Evolutionary conservation across 2,888 invertebrate species (phyloP).

Genomic region (Chrysolina haemoptera): DNA sequence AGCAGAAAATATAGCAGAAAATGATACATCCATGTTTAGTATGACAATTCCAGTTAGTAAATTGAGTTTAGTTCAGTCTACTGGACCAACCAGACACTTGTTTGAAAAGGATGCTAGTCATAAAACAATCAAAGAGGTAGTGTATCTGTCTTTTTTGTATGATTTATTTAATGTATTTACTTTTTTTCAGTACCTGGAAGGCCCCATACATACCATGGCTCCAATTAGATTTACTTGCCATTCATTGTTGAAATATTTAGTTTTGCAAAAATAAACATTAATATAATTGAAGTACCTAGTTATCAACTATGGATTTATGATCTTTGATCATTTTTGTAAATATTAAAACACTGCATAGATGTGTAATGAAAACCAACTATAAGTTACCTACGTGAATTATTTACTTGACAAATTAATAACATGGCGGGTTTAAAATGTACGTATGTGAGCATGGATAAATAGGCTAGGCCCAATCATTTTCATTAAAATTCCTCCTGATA

Average conservation of each 20-base stretch:
- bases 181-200: conserved; percentile 63
- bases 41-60: conserved; percentile 56
- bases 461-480: no score
- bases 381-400: no score
- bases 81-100: conserved; percentile 52
- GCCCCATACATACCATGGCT: conserved; percentile 65
- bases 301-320: no score
- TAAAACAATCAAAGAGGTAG: conserved; percentile 60
- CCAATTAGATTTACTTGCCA: conserved; percentile 63
- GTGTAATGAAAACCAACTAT: no score
- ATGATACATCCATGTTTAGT: conserved; percentile 49
- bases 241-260: conserved; percentile 61
- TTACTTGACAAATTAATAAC: no score
- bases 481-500: no score
- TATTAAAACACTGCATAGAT: no score
- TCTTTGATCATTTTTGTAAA: no score
- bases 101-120: conserved; percentile 57
- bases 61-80: conserved; percentile 37
- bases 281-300: background rate
- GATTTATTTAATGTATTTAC: conserved; percentile 10
- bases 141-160: conserved; percentile 11
- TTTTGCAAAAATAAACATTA: conserved; percentile 55
- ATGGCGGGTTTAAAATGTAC: no score
- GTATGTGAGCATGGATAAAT: no score
- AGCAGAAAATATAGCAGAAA: conserved; percentile 36